Evolutionary conservation across 2,888 invertebrate genomes (phyloP), one percentile per base, ranked within the genome.

Genomic region (Amiota minor): DNA sequence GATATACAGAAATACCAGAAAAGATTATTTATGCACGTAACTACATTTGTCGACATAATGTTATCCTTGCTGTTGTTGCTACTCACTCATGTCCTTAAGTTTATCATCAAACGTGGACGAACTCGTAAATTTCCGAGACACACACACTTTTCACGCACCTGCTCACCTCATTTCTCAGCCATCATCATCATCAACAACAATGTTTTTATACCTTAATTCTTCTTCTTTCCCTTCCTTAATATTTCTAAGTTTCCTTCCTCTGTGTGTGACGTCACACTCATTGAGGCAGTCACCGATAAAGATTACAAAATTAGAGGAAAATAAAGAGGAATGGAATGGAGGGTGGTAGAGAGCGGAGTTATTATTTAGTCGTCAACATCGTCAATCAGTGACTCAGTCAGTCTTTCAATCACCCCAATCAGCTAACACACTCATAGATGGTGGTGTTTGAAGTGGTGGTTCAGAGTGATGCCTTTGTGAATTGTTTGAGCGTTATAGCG

Each of bases 11-110:
- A 20, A 70, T 20, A 53, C 76, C 62, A 35, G 35, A 20, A 35
- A 82, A 76, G 81, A 83, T 84, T 81, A 83, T 83, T 84, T 83
- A 84, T 83, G 83, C 84, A 83, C 83, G 81, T 83, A 83, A 81
- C 81, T 81, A 84, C n/a, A 81, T 81, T 84, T 82, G 81, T 82
- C 81, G 35, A 35, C 35, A 35, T 35, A 8, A 81, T 83, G 81
- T 83, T 83, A 84, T 81, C 79, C 82, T 80, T 80, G n/a, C 16
- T 71, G 50, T 50, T 59, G 18, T 53, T 53, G 72, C 35, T 69
- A 46, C 47, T 65, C 35, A 67, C 23, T 69, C 72, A 77, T 77
- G 76, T 77, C 55, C 77, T 77, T 75, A 46, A 76, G 62, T 78
- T 78, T 76, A 78, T 78, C 69, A 73, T 71, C 74, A 70, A 74